A percentile compares a stretch with the other conserved stretches of the same genome.
Evolutionary conservation across 2,888 invertebrate species (phyloP).

Genomic region (Heliconius hortense): DNA sequence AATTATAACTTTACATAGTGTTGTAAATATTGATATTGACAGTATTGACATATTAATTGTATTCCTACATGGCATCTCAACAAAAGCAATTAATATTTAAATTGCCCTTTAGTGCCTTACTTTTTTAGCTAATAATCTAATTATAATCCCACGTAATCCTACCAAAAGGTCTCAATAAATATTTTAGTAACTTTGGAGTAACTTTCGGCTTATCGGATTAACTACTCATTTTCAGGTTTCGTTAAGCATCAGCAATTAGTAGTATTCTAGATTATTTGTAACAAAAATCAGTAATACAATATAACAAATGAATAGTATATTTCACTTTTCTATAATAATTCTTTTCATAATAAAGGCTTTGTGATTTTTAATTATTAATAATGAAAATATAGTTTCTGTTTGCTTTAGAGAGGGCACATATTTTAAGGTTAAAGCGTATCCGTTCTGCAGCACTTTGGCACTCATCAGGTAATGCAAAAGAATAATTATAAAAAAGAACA

Average conservation of each 20-base stretch:
- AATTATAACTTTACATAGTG: too few relatives aligned
- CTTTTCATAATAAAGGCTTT: background rate
- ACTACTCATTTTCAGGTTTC: conserved; percentile 25
- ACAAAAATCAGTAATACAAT: background rate
- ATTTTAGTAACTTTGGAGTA: conserved; percentile 22
- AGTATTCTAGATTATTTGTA: background rate
- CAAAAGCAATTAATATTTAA: conserved; percentile 1
- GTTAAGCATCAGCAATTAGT: conserved; percentile 10
- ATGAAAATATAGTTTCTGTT: background rate
- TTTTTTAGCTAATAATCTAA: conserved; percentile 17
- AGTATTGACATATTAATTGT: background rate
- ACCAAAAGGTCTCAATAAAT: conserved; percentile 27
- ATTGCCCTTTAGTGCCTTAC: background rate
- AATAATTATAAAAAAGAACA: background rate
- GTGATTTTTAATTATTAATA: background rate
- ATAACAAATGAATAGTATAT: background rate
- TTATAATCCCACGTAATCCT: conserved; percentile 17
- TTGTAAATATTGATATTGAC: background rate
- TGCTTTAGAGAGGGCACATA: background rate
- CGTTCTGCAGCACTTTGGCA: background rate
- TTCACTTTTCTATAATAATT: background rate
- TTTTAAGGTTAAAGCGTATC: background rate
- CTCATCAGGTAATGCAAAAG: background rate
- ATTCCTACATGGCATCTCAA: background rate
- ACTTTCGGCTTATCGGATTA: conserved; percentile 27